Conservation (phyloP, 1,140 invertebrate genomes). For the Araneus ventricosus region DNA sequence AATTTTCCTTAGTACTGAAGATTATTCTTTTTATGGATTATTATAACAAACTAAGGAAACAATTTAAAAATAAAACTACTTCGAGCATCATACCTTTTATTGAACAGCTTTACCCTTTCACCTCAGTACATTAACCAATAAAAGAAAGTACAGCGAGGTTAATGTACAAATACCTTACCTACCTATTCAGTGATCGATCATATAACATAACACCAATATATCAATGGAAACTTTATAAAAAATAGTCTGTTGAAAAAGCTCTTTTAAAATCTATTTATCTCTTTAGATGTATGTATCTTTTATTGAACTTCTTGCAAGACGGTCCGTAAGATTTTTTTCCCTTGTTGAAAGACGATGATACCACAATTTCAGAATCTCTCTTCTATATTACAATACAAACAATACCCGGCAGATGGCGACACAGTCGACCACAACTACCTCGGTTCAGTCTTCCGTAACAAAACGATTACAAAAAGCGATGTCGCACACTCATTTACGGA, state of each 20-base stretch:
- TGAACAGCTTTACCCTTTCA: too few species aligned
- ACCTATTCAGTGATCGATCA: too few species aligned
- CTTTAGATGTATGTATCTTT: neutral
- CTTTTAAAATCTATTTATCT: neutral
- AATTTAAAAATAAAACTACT: too few species aligned
- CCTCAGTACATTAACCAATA: too few species aligned
- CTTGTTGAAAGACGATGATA: neutral
- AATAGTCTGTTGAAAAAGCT: neutral
- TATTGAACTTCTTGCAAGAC: neutral
- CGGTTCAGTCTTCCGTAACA: constrained; percentile 50
- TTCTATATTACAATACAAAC: neutral
- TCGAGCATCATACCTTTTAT: too few species aligned
- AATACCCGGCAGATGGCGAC: constrained; percentile 38
- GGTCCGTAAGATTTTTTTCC: neutral
- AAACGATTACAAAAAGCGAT: constrained; percentile 55
- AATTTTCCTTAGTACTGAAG: too few species aligned
- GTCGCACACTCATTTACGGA: constrained; percentile 47
- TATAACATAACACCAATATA: neutral
- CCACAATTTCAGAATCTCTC: neutral
- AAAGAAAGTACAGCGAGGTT: too few species aligned
- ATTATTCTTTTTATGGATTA: too few species aligned
- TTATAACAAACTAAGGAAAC: too few species aligned
- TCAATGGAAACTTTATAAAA: neutral
- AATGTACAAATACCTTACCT: too few species aligned
- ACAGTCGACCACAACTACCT: neutral